These are phyloP conservation scores for Orchesellides sinensis DNA, from an alignment of 2,888 invertebrate species.

Conservation along the genomic window DNA sequence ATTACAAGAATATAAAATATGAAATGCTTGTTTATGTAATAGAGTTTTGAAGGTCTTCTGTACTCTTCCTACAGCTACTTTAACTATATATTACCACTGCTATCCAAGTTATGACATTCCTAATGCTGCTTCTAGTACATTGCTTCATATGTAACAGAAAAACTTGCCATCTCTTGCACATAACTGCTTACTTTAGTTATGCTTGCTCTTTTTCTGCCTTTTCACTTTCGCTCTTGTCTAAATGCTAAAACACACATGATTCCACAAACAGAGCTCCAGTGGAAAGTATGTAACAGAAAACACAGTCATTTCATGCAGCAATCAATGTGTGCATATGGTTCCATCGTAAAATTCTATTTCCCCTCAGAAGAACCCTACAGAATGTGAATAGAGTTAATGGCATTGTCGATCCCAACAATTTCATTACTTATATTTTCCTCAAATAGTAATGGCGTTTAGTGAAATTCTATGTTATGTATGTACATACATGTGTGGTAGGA, in stretches of 20 bases:
- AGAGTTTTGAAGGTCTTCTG: conserved; percentile 33
- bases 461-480: not conserved
- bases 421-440: conserved; percentile 56
- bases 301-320: conserved; percentile 46
- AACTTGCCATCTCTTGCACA: conserved; percentile 40
- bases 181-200: conserved; percentile 53
- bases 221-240: conserved; percentile 39
- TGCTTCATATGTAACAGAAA: conserved; percentile 39
- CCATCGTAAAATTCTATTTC: conserved; percentile 62
- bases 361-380: conserved; percentile 59
- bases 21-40: conserved; percentile 52
- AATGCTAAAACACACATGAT: conserved; percentile 44
- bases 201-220: conserved; percentile 36
- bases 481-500: too few species aligned
- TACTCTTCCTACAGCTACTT: not conserved
- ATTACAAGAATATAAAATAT: conserved; percentile 60
- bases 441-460: conserved; percentile 57
- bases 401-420: conserved; percentile 61
- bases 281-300: conserved; percentile 40
- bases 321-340: conserved; percentile 61
- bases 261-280: conserved; percentile 6
- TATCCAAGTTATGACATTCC: too few species aligned
- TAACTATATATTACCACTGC: not conserved
- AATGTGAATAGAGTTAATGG: conserved; percentile 61
- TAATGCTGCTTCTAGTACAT: conserved; percentile 14